Evolutionary conservation across 2,888 invertebrate genomes (phyloP), one percentile per base, ranked within the genome.

Genomic region (Melolontha melolontha): DNA sequence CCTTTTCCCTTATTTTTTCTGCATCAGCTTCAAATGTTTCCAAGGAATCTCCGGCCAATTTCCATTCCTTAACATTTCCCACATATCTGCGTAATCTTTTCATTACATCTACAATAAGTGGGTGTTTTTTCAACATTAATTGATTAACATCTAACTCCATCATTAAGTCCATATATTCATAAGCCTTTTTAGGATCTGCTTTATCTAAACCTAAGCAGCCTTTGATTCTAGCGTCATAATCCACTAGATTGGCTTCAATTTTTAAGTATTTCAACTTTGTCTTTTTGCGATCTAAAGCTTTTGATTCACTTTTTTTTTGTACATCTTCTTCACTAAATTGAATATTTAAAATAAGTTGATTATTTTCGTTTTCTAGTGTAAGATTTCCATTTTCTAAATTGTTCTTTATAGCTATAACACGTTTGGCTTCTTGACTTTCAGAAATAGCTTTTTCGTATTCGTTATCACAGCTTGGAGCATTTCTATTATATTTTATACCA

Each of bases 111-210:
- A 95, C 87, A 73, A 92, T 88, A 51, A 90, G 89, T 0, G 94
- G 91, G 84, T 94, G 92, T 74, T 94, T 94, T 66, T 93, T 87
- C 47, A 96, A 81, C 91, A 94, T 93, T 17, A 94, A 81, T 0
- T 91, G 89, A 70, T 90, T 90, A 17, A 92, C 79, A 5, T 89
- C 83, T 68, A 92, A 77, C 6, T 86, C 86, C 79, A 85, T 76
- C 74, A 86, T 83, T 10, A 81, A 87, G 49, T 92, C 90, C 73
- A 95, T 83, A 1, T 90, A 84, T 62, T 89, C 87, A 40, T 94
- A 80, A 71, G 94, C 93, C 66, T 88, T 83, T 40, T 92, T 90
- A 0, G 92, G 89, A 75, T 94, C 90, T 0, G 94, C 93, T 70
- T 87, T 86, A 74, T 89, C 89, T 51, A 91, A 80, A 52, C 90